Percentiles rank a stretch among this genome's conserved stretches.
Evolutionary conservation across 2,113 vertebrate genomes (phyloP).

Genomic region (Chaetorhynchus papuensis): DNA sequence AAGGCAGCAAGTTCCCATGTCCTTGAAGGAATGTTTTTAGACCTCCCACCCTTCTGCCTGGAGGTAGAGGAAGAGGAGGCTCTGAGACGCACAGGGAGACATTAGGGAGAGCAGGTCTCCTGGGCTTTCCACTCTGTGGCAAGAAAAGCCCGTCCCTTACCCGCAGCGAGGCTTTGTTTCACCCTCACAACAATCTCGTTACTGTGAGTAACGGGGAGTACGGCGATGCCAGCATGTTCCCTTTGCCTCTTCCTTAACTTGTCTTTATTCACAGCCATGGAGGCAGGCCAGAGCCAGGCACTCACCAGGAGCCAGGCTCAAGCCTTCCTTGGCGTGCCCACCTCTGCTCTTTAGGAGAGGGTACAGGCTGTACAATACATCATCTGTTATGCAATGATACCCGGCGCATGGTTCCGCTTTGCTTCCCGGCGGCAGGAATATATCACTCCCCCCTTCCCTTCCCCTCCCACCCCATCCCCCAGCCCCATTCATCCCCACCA

Average conservation of each 20-base stretch:
- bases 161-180: background rate
- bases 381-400: slow-evolving; percentile 65
- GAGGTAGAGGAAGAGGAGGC: background rate
- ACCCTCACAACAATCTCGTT: background rate
- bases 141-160: background rate
- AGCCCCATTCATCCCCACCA: background rate
- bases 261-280: slow-evolving; percentile 12
- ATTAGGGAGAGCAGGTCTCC: background rate
- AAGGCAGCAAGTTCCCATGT: background rate
- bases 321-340: slow-evolving; percentile 61
- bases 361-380: slow-evolving; percentile 63
- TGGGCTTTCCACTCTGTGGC: background rate
- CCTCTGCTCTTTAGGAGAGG: slow-evolving; percentile 61
- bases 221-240: background rate
- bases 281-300: slow-evolving; percentile 39
- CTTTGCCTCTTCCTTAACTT: slow-evolving; percentile 21
- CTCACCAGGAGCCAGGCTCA: slow-evolving; percentile 52
- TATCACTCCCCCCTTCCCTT: background rate
- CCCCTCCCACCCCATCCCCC: background rate
- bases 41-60: background rate
- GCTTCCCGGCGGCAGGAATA: slow-evolving; percentile 21
- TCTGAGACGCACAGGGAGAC: fast-evolving
- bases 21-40: background rate
- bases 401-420: slow-evolving; percentile 14
- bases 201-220: slow-evolving; percentile 3